Evolutionary conservation across 2,888 invertebrate species (phyloP), one percentile per base, ranked within the genome.

Genomic region (Furcula furcula): DNA sequence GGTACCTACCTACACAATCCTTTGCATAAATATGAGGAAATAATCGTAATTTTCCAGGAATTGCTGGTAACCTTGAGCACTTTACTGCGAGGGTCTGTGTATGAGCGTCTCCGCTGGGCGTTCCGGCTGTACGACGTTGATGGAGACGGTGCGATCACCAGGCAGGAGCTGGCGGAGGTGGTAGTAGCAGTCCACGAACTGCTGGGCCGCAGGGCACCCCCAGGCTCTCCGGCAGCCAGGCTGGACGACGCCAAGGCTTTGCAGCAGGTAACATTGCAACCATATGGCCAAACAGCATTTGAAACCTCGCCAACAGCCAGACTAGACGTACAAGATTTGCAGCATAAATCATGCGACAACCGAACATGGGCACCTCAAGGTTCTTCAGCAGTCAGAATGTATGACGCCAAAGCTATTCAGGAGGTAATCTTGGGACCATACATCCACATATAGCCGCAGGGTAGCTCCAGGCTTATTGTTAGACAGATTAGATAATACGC

Each of bases 81-180:
- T 1, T 87, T 98, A 30, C 92, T 98, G 31, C 92, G 98, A 5
- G 98, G 98, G 3, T 97, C 96, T 1, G 94, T 97, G 12, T 97
- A 97, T 79, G 98, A 98, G 81, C 94, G 98, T 45, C 91, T 98
- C 27, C 93, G 97, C 67, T 98, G 98, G 98, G 97, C 98, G 9
- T 99, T 99, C 90, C 94, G 96, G 58, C 88, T 99, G 36, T 99
- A 98, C 82, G 98, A 98, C 82, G 93, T 98, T 46, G 98, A 98
- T 70, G 97, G 97, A 0, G 98, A 98, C 75, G 98, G 98, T 0
- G 96, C 97, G 68, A 98, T 98, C 71, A 97, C 97, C 31, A 92
- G 96, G 90, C 94, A 55, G 94, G 98, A 98, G 84, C 91, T 98
- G 59, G 93, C 94, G 2, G 71, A 98, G 82, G 96, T 85, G 29